Evolutionary conservation across 2,113 vertebrate species (phyloP).

Genomic region (Nothobranchius kuhntae): DNA sequence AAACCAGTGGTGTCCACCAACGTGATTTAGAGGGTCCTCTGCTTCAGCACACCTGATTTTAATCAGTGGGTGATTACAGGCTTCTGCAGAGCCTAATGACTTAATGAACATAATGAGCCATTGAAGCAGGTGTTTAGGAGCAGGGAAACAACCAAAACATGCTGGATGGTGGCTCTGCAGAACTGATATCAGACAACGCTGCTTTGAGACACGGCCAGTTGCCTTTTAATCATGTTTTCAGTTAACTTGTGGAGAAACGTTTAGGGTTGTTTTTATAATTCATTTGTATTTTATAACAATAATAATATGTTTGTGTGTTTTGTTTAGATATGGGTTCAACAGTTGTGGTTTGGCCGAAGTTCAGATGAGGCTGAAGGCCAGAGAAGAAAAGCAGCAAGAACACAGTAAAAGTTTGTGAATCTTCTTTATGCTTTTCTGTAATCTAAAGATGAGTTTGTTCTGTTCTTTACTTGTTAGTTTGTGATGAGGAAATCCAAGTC

Average conservation of each 20-base stretch:
- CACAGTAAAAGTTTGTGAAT: slow-evolving; percentile 81
- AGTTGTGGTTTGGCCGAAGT: slow-evolving; percentile 85
- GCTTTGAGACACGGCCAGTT: no score
- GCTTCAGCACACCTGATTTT: no score
- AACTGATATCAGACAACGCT: no score
- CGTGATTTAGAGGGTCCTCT: no score
- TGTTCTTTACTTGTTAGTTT: background rate
- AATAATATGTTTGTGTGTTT: background rate
- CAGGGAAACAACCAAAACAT: no score
- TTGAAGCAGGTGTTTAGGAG: no score
- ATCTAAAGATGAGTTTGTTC: background rate
- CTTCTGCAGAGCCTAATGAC: no score
- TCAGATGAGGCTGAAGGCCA: slow-evolving; percentile 81
- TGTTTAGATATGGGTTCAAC: slow-evolving; percentile 93
- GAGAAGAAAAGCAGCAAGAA: slow-evolving; percentile 77
- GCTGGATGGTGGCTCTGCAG: no score
- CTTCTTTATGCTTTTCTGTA: background rate
- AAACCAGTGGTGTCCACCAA: no score
- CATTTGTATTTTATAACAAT: background rate
- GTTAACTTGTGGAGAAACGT: background rate
- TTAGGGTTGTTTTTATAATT: background rate
- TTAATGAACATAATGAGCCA: no score
- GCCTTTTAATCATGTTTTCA: background rate
- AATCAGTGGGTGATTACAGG: no score
- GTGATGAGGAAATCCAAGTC: background rate